Conservation (phyloP, 2,113 vertebrate species). For the Prinia subflava region DNA sequence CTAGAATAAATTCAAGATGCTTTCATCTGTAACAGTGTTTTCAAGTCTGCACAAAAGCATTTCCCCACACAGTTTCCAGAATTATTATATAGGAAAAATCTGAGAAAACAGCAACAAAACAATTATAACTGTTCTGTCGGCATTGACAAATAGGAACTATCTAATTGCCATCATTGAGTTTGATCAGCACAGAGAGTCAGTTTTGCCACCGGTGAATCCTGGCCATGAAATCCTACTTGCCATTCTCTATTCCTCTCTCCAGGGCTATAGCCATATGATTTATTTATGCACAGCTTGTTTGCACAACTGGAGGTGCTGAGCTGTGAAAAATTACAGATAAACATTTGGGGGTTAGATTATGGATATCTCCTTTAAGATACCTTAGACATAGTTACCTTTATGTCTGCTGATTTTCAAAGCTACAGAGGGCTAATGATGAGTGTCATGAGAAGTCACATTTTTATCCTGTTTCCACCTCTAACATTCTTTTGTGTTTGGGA, state of each 20-base stretch:
- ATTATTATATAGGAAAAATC: background rate
- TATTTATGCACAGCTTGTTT: background rate
- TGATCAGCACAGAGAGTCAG: background rate
- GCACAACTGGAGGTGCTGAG: background rate
- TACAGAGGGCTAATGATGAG: background rate
- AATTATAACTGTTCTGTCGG: background rate
- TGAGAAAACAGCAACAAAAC: background rate
- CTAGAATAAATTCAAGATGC: background rate
- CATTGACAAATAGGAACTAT: background rate
- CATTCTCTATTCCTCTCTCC: background rate
- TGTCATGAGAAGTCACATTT: background rate
- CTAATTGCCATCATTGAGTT: background rate
- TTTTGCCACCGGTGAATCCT: fast-evolving
- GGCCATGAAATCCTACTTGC: background rate
- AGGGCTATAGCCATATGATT: background rate
- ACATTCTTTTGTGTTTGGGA: background rate
- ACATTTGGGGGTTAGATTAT: background rate
- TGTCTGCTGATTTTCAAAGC: background rate
- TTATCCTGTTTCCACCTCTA: background rate
- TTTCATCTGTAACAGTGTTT: background rate
- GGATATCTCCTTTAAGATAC: background rate
- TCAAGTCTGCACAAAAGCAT: background rate
- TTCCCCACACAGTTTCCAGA: background rate
- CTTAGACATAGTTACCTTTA: background rate
- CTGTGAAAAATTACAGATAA: background rate